A percentile compares a stretch with the other conserved stretches of the same genome.
phyloP scores from a whole-genome alignment of 2,797 vertebrate species.

The Tenualosa thibaudeaui region DNA sequence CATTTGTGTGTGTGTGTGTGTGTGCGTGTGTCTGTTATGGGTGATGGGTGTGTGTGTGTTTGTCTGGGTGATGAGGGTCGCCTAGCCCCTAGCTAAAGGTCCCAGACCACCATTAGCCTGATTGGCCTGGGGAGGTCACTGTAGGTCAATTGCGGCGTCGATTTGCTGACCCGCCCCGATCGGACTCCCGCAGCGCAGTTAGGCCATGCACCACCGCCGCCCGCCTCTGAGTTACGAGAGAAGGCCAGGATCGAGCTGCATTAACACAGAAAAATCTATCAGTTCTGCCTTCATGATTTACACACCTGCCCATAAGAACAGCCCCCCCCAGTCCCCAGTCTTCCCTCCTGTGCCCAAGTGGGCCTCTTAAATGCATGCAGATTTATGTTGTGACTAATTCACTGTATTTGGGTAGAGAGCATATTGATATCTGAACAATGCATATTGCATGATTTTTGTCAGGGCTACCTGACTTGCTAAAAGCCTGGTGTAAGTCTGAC shows the following conservation, averaged over 20 bases:
- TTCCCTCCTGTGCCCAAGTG: conserved; percentile 60
- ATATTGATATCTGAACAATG: conserved; percentile 46
- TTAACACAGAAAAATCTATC: conserved; percentile 78
- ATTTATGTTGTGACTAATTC: conserved; percentile 71
- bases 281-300: conserved; percentile 77
- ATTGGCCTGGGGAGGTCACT: conserved; percentile 75
- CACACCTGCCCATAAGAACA: conserved; percentile 41
- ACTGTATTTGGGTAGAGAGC: conserved; percentile 45
- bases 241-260: conserved; percentile 58
- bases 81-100: conserved; percentile 27
- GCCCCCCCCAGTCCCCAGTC: conserved; percentile 43
- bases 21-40: background rate
- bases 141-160: conserved; percentile 75
- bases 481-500: background rate
- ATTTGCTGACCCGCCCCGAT: conserved; percentile 69
- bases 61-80: conserved; percentile 54
- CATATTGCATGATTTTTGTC: conserved; percentile 33
- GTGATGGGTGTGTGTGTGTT: conserved; percentile 24
- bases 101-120: conserved; percentile 73
- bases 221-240: conserved; percentile 1
- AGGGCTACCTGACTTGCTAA: conserved; percentile 29
- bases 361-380: conserved; percentile 68
- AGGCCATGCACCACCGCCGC: conserved; percentile 25
- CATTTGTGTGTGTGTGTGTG: background rate
- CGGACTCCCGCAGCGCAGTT: conserved; percentile 41